Evolutionary conservation across 2,113 vertebrate genomes (phyloP).

Genomic region (Polypterus bichir): DNA sequence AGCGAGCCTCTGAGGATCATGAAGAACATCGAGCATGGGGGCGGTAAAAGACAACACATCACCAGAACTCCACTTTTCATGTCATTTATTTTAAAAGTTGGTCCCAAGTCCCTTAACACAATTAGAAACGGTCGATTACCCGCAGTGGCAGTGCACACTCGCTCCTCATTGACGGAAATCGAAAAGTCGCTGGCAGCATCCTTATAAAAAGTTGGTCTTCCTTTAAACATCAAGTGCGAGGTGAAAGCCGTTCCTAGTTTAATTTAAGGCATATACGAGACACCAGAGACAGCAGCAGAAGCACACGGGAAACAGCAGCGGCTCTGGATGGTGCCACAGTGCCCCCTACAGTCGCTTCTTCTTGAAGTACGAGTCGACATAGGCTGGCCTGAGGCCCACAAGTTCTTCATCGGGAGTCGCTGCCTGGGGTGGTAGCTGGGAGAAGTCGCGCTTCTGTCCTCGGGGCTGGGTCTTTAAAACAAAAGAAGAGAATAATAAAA

Average conservation of each 20-base stretch:
- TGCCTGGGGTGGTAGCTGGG: conserved; percentile 65
- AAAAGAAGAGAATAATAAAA: conserved; percentile 26
- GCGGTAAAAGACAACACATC: too few species aligned
- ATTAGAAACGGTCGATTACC: too few species aligned
- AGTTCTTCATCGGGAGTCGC: conserved; percentile 49
- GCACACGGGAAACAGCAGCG: conserved; percentile 11
- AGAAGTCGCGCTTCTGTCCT: conserved; percentile 76
- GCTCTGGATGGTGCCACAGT: conserved; percentile 16
- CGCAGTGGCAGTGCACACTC: too few species aligned
- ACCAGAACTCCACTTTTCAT: too few species aligned
- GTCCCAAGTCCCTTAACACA: too few species aligned
- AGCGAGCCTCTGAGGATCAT: too few species aligned
- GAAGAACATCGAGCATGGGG: too few species aligned
- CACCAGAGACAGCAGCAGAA: conserved; percentile 31
- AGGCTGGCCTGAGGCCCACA: conserved; percentile 53
- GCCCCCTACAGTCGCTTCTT: conserved; percentile 75
- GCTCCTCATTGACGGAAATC: conserved; percentile 2
- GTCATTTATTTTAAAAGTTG: too few species aligned
- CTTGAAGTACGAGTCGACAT: conserved; percentile 76
- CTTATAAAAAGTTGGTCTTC: conserved; percentile 20
- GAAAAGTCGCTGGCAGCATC: background rate
- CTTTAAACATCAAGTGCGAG: conserved; percentile 28
- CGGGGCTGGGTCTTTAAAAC: conserved; percentile 44
- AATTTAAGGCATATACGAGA: conserved; percentile 50
- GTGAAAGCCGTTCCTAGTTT: conserved; percentile 30